These are phyloP conservation scores for Microplitis demolitor DNA, from an alignment of 1,140 invertebrate genomes.

Conservation along the genomic window DNA sequence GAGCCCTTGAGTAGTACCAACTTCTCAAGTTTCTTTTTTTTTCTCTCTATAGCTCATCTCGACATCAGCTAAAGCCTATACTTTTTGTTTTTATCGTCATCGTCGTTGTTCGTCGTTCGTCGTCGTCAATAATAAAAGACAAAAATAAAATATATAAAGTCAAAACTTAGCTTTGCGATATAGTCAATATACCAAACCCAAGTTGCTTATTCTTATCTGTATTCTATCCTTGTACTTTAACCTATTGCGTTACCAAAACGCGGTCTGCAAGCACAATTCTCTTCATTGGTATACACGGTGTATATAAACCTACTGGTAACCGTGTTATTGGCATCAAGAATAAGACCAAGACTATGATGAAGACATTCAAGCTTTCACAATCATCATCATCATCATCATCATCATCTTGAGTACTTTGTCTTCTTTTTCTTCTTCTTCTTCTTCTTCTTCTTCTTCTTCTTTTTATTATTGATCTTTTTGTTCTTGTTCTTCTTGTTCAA, in stretches of 20 bases:
- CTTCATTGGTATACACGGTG: neutral
- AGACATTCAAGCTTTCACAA: neutral
- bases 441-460: neutral
- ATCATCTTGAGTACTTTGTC: neutral
- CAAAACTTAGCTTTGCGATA: constrained; percentile 24
- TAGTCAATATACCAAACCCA: constrained; percentile 21
- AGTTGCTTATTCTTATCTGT: constrained; percentile 46
- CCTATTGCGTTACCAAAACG: constrained; percentile 59
- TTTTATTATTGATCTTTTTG: neutral
- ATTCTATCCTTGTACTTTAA: constrained; percentile 54
- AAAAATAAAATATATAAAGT: constrained; percentile 2
- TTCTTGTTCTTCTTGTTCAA: neutral
- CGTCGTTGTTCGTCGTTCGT: too few species aligned
- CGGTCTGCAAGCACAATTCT: constrained; percentile 51
- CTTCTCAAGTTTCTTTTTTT: neutral
- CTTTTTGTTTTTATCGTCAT: neutral
- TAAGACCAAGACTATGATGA: neutral
- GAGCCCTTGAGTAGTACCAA: neutral
- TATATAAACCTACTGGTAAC: constrained; percentile 7
- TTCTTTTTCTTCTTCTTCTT: neutral
- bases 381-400: neutral
- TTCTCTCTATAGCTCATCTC: neutral
- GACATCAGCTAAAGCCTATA: neutral
- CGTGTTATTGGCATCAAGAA: neutral
- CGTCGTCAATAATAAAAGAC: neutral